These are phyloP conservation scores for Silvanus unidentatus DNA, from an alignment of 2,888 invertebrate species.

Conservation along the genomic window DNA sequence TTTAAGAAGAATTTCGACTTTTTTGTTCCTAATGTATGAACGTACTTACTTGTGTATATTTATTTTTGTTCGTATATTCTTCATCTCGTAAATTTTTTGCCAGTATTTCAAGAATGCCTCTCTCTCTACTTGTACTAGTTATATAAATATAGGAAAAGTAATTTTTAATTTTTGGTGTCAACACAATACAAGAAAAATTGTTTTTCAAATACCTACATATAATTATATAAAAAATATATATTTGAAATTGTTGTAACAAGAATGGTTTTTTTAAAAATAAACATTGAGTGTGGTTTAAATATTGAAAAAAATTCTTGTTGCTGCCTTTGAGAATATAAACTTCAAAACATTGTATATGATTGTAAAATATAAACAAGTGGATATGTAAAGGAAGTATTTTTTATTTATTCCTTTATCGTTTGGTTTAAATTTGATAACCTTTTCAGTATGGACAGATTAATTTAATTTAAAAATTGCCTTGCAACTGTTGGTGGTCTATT, in stretches of 20 bases:
- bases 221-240: neutral
- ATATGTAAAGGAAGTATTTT: neutral
- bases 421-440: too few species aligned
- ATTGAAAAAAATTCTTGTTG: neutral
- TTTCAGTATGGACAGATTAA: too few species aligned
- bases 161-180: slow-evolving; percentile 5
- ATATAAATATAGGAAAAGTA: slow-evolving; percentile 2
- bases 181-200: slow-evolving; percentile 3
- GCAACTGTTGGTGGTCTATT: too few species aligned
- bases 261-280: neutral
- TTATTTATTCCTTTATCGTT: too few species aligned
- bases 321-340: neutral
- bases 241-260: neutral
- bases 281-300: neutral
- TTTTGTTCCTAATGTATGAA: slow-evolving; percentile 31
- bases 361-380: slow-evolving; percentile 44
- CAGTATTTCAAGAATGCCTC: slow-evolving; percentile 35
- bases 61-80: slow-evolving; percentile 13
- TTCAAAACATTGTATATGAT: slow-evolving; percentile 34
- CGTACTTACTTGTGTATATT: slow-evolving; percentile 29
- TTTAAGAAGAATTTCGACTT: slow-evolving; percentile 12
- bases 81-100: slow-evolving; percentile 28
- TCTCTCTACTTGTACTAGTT: slow-evolving; percentile 13
- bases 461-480: too few species aligned
- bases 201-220: slow-evolving; percentile 2